Evolutionary conservation across 2,797 vertebrate species (phyloP).

Genomic region (Trachops cirrhosus): DNA sequence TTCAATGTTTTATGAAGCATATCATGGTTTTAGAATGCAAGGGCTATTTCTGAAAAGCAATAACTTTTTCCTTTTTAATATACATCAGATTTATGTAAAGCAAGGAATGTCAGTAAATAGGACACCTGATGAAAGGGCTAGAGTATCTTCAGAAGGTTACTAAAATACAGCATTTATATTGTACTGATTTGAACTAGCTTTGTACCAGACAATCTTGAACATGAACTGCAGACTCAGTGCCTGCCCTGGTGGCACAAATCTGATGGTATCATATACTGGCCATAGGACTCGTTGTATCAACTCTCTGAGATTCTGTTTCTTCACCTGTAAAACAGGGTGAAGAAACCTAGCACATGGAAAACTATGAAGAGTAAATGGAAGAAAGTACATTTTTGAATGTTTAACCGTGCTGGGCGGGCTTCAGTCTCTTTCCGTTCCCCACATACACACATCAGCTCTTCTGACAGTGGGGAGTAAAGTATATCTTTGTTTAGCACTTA

Average conservation of each 20-base stretch:
- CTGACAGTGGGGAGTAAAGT: neutral
- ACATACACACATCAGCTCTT: neutral
- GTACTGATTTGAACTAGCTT: neutral
- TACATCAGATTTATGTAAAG: neutral
- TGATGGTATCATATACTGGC: neutral
- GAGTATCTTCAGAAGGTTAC: neutral
- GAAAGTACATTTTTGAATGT: neutral
- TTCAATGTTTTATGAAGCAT: conserved; percentile 10
- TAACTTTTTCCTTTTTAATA: neutral
- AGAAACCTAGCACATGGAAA: neutral
- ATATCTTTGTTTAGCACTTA: neutral
- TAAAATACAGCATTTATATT: neutral
- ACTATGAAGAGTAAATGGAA: neutral
- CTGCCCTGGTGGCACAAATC: neutral
- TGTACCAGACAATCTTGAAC: neutral
- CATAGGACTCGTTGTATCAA: neutral
- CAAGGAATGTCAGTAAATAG: neutral
- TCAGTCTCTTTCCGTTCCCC: neutral
- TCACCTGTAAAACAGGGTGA: neutral
- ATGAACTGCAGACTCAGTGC: neutral
- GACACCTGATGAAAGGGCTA: neutral
- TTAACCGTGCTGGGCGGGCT: neutral
- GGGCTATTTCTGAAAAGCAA: neutral
- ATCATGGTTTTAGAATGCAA: conserved; percentile 1
- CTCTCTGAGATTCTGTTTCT: neutral